Evolutionary conservation across 1,140 invertebrate genomes (phyloP).

Genomic region (Neodiprion lecontei): DNA sequence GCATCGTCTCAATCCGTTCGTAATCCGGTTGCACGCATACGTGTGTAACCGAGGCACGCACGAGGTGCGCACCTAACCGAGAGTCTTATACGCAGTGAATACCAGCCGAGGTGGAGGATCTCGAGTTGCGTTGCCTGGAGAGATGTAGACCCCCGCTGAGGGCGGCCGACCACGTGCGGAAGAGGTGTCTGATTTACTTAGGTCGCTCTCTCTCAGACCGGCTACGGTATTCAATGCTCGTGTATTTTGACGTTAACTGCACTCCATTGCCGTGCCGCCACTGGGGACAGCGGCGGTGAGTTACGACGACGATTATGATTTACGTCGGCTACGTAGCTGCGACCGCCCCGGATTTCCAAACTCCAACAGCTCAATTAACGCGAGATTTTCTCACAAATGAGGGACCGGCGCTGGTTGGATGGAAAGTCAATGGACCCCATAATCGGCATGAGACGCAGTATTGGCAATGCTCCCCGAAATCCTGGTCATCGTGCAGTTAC

Average conservation of each 20-base stretch:
- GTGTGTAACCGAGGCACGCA: neutral
- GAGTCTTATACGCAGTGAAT: neutral
- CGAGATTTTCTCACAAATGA: no score
- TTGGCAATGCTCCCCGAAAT: no score
- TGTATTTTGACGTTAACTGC: constrained; percentile 47
- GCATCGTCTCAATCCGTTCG: neutral
- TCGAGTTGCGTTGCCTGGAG: constrained; percentile 9
- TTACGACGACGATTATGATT: no score
- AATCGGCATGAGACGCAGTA: no score
- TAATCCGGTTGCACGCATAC: constrained; percentile 2
- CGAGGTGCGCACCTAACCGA: neutral
- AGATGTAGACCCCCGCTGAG: constrained; percentile 11
- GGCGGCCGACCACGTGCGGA: constrained; percentile 2
- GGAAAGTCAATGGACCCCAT: no score
- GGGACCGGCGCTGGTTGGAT: no score
- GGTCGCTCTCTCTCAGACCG: constrained; percentile 17
- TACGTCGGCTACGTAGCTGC: no score
- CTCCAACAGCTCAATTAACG: neutral
- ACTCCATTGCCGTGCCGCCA: no score
- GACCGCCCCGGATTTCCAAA: no score
- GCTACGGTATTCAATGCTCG: constrained; percentile 47
- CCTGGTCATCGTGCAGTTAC: no score
- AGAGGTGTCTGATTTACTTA: constrained; percentile 45
- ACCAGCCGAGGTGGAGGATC: neutral
- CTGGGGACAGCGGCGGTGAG: no score